These are phyloP conservation scores for Poeciliopsis prolifica DNA, from an alignment of 2,113 vertebrate genomes.

Conservation along the genomic window DNA sequence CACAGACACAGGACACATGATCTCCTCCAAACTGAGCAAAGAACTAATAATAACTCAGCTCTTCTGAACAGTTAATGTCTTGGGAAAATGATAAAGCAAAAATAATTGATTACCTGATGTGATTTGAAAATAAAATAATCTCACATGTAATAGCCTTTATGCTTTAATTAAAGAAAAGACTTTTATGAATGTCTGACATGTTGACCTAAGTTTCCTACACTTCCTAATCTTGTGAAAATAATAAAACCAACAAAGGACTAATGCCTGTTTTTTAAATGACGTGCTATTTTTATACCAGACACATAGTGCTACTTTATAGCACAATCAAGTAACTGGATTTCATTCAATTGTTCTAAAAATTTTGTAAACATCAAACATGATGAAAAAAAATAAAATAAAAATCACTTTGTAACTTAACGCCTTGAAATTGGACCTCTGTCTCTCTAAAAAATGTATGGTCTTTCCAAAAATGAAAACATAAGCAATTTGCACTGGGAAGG, in stretches of 20 bases:
- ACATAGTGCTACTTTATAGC: background rate
- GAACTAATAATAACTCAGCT: background rate
- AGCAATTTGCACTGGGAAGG: too few relatives aligned
- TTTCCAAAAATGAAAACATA: too few relatives aligned
- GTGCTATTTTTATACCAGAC: too few relatives aligned
- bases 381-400: too few relatives aligned
- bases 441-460: too few relatives aligned
- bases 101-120: background rate
- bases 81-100: background rate
- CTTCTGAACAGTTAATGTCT: background rate
- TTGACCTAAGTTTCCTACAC: background rate
- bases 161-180: background rate
- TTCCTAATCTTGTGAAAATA: background rate
- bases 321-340: too few relatives aligned
- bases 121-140: background rate
- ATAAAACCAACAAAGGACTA: background rate
- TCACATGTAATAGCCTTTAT: background rate
- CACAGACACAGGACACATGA: background rate
- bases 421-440: too few relatives aligned
- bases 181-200: background rate
- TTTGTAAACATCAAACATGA: too few relatives aligned
- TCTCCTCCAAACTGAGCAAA: background rate
- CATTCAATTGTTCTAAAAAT: too few relatives aligned
- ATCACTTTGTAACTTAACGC: too few relatives aligned
- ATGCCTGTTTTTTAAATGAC: background rate